Evolutionary conservation across 30 jellyfish, hydroid and myxozoan genomes (phyloP).

Genomic region (Hydra vulgaris): DNA sequence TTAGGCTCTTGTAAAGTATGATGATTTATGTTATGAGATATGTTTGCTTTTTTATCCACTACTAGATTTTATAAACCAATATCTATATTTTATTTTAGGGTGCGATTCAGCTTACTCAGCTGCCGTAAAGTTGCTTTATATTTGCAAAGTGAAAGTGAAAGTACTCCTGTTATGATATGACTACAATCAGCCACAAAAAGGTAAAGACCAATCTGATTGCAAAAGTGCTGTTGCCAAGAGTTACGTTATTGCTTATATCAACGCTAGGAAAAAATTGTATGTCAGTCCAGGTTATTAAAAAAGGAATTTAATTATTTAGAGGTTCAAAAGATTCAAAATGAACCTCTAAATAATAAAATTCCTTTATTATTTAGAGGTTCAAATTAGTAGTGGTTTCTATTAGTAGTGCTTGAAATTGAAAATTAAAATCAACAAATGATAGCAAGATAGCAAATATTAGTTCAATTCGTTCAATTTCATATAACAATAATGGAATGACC

Average conservation of each 20-base stretch:
- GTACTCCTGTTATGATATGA: background rate
- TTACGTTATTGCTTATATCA: background rate
- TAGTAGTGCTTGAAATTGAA: background rate
- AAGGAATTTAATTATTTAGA: background rate
- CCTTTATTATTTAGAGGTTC: too few species aligned
- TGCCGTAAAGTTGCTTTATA: background rate
- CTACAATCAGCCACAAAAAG: background rate
- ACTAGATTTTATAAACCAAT: background rate
- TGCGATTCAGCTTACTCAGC: background rate
- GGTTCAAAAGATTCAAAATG: background rate
- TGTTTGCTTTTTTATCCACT: background rate
- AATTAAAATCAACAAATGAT: background rate
- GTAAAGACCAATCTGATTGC: background rate
- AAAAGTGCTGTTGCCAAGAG: background rate
- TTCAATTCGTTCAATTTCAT: background rate
- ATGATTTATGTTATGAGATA: background rate
- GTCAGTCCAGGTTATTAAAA: background rate
- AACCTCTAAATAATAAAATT: too few species aligned
- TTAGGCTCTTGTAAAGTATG: background rate
- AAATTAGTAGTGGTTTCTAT: too few species aligned
- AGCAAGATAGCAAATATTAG: background rate
- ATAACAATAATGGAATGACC: background rate
- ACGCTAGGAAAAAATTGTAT: background rate
- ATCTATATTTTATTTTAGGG: background rate
- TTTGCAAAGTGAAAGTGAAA: background rate